Base-by-base conservation (phyloP, 1,140 invertebrate genomes). In the Aphidius ervi region DNA sequence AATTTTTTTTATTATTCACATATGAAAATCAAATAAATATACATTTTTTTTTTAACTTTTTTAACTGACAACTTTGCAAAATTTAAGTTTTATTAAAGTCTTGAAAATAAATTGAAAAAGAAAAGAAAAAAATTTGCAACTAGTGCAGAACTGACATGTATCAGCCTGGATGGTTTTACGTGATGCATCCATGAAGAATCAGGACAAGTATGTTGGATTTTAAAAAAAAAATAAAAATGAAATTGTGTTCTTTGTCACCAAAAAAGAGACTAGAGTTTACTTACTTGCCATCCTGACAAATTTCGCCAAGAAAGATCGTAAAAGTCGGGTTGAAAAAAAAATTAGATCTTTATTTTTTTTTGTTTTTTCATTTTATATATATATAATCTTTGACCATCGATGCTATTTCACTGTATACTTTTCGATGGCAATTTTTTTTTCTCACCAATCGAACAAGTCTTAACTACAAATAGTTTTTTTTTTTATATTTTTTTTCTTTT, bases 241-340 rank as follows among this genome's bases (percentile, higher is more conserved):
- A 5, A 2, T 43, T 43, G 9, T 9, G 37, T 39, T 55, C n/a
- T 46, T 54, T 59, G 37, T 41, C 7, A 53, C n/a, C 43, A 39
- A 31, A 31, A 46, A 9, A 56, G 9, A 4, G 23, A 37, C 37
- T 16, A 56, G 54, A n/a, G 63, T 31, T 68, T 66, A 62, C 63
- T 63, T 61, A 56, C 59, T 66, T 69, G 70, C 68, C 69, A 71
- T 69, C 69, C 70, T 72, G 72, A 74, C 74, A 70, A 77, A 77
- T 77, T 76, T 75, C 62, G 69, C 70, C 63, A 74, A 74, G 73
- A 73, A 73, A 74, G 65, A 75, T 77, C 76, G 74, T 77, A 78
- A 78, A 77, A 73, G 68, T 66, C 59, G 16, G 16, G 16, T 16
- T 1, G 16, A 61, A 40, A 10, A 41, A 39, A 50, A 9, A 46